phyloP scores from a whole-genome alignment of 2,888 invertebrate genomes.

The Chaitophorus viminalis region DNA sequence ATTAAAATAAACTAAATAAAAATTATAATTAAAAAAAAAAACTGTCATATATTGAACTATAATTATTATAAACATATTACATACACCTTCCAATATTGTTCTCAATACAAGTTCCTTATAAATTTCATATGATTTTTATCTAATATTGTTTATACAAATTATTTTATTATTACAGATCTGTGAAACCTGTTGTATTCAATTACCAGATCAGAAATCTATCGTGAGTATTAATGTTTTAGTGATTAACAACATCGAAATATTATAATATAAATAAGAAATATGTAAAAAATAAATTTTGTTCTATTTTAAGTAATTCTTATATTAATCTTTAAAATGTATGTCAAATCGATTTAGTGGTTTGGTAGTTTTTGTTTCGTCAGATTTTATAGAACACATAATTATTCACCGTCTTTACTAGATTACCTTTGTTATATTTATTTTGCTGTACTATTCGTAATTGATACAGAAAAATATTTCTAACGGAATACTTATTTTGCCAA shows the following conservation, averaged over 20 bases:
- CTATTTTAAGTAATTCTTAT: too few species aligned
- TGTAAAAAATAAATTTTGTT: too few species aligned
- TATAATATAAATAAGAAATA: too few species aligned
- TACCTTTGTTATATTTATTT: neutral
- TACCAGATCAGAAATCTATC: neutral
- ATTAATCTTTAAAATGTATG: too few species aligned
- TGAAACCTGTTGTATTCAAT: neutral
- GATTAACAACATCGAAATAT: too few species aligned
- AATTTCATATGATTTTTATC: neutral
- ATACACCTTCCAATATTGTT: neutral
- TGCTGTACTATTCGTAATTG: neutral
- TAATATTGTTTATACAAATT: neutral
- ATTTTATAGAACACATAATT: neutral
- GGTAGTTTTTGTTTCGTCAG: neutral
- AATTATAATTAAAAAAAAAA: neutral
- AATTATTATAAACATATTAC: neutral
- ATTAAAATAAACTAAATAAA: neutral
- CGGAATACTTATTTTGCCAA: constrained; percentile 14
- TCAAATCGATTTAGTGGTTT: neutral
- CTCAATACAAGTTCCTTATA: neutral
- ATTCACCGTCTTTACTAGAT: too few species aligned
- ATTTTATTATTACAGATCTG: neutral
- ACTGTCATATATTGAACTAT: too few species aligned
- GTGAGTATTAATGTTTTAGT: neutral
- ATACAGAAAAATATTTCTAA: neutral